phyloP scores from a whole-genome alignment of 2,113 vertebrate genomes.

The Ptychochromis oligacanthus region DNA sequence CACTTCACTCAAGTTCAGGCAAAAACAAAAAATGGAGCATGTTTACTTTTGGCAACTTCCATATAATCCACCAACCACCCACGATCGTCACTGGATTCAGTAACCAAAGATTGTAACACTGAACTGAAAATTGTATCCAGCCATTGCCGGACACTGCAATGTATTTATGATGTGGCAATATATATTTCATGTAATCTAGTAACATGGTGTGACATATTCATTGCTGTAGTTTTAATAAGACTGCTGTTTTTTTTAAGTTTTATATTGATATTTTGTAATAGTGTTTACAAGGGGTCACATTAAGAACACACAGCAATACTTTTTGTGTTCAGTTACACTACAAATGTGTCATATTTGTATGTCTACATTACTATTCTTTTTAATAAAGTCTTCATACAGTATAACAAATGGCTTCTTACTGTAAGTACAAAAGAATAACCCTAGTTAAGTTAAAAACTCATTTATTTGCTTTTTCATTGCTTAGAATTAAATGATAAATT shows the following conservation, averaged over 20 bases:
- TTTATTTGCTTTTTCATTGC: not conserved
- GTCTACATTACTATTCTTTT: not conserved
- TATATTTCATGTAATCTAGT: not conserved
- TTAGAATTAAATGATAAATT: not conserved
- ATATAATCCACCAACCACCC: not conserved
- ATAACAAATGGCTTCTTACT: not conserved
- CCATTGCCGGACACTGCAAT: not conserved
- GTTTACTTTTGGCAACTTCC: not conserved
- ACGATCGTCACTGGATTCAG: not conserved
- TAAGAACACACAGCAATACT: not conserved
- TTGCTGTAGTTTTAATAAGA: slow-evolving; percentile 1
- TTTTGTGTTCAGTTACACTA: not conserved
- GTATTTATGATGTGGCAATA: slow-evolving; percentile 14
- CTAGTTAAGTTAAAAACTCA: too few species aligned
- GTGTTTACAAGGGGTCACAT: slow-evolving; percentile 19
- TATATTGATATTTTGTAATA: not conserved
- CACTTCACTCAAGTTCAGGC: not conserved
- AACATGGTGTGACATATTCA: too few species aligned
- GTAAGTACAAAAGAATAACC: not conserved
- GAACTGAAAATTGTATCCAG: too few species aligned
- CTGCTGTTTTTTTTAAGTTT: not conserved
- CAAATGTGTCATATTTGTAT: not conserved
- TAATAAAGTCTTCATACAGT: not conserved
- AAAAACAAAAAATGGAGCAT: not conserved
- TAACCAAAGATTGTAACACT: not conserved